phyloP scores from a whole-genome alignment of 2,888 invertebrate genomes.

The Meghimatium bilineatum region DNA sequence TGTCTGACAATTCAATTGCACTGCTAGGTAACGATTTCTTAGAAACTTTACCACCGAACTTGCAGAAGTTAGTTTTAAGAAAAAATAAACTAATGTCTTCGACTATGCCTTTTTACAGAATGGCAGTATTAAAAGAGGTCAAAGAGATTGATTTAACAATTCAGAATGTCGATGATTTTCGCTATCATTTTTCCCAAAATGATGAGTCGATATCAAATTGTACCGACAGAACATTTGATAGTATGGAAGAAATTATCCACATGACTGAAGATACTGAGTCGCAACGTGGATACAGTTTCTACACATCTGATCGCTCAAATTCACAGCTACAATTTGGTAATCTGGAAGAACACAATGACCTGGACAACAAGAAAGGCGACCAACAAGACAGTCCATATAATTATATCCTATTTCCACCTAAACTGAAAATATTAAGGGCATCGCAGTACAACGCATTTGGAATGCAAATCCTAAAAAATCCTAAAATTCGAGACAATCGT shows the following conservation, averaged over 20 bases:
- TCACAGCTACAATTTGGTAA: not conserved
- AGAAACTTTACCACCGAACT: not conserved
- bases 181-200: not conserved
- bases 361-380: not conserved
- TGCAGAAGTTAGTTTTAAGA: conserved; percentile 12
- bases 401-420: not conserved
- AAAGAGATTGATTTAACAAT: not conserved
- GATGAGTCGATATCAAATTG: not conserved
- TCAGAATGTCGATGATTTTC: not conserved
- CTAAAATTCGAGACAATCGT: not conserved
- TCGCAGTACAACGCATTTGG: not conserved
- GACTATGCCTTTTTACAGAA: not conserved
- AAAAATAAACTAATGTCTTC: not conserved
- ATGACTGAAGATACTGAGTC: not conserved
- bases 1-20: conserved; percentile 14
- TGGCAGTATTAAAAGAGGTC: not conserved
- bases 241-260: not conserved
- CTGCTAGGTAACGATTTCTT: conserved; percentile 11
- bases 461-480: conserved; percentile 23
- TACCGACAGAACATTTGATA: not conserved
- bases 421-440: conserved; percentile 6
- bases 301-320: not conserved
- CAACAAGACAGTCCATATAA: not conserved
- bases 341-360: too few species aligned
- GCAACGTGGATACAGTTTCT: not conserved